Base-by-base conservation (phyloP, 2,113 vertebrate genomes). In the Paramisgurnus dabryanus region DNA sequence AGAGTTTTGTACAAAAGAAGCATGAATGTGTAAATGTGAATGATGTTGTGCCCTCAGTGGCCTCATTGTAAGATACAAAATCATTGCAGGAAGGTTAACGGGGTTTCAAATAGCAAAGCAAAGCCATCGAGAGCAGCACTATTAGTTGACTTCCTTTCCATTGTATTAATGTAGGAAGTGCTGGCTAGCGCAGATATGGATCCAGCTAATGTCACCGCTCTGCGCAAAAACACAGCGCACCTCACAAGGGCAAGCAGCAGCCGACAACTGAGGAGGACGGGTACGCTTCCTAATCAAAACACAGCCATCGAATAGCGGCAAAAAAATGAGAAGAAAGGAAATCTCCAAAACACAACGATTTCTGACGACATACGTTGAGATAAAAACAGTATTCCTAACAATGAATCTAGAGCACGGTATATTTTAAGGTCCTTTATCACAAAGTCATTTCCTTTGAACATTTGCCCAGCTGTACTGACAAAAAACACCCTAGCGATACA, bases 131-230 rank as follows among this genome's bases (percentile, higher is more conserved):
- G 82, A 83, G 47, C 71, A 82, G 80, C 57, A 58, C 89, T 92
- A 91, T 90, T 90, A 90, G 87, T 63, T 61, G 87, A 89, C 90
- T 92, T 93, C 92, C 92, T 91, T 87, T 86, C 86, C 87, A 88
- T 88, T 89, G 90, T 89, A 87, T 92, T 89, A 85, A 79, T 87
- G 89, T 90, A 93, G 92, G 92, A 94, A 93, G 90, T 78, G 83
- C 91, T 93, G 90, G 88, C 83, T 80, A 49, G 86, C 78, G 79
- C 92, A 91, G 93, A 93, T 93, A 94, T 86, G 78, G 88, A 90
- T 88, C 86, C 88, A 82, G 80, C 84, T 75, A 82, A 89, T 88
- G 84, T 76, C 84, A 79, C 79, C 67, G 81, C 86, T 86, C 79
- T 67, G 45, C 43, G 79, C 77, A 85, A 85, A 88, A 86, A 85